phyloP scores from a whole-genome alignment of 2,888 invertebrate genomes.

The Meteorus cinctellus region DNA sequence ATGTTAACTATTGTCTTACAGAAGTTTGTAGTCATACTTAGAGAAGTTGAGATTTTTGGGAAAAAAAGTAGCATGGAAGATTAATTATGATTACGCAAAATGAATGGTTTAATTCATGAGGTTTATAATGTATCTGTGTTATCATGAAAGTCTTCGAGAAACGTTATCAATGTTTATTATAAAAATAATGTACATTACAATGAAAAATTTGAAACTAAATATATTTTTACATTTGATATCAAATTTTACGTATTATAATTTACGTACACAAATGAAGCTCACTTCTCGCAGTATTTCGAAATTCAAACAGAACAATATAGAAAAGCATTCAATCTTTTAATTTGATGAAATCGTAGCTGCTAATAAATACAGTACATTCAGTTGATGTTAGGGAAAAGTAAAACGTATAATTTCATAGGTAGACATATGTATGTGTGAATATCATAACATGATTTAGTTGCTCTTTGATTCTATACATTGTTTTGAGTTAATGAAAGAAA shows the following conservation, averaged over 20 bases:
- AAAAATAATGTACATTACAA: slow-evolving; percentile 47
- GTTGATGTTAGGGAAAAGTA: too few relatives aligned
- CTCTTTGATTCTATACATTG: neutral
- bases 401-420: neutral
- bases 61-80: too few relatives aligned
- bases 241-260: neutral
- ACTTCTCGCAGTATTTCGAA: slow-evolving; percentile 6
- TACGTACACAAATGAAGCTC: slow-evolving; percentile 36
- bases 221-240: slow-evolving; percentile 2
- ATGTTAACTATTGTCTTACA: too few relatives aligned
- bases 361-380: too few relatives aligned
- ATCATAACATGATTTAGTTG: neutral
- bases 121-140: too few relatives aligned
- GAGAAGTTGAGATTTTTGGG: too few relatives aligned
- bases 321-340: neutral
- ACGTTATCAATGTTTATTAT: slow-evolving; percentile 40
- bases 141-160: neutral
- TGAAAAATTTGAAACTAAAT: slow-evolving; percentile 38
- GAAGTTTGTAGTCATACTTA: too few relatives aligned
- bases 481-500: neutral
- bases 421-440: neutral
- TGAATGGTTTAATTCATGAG: too few relatives aligned
- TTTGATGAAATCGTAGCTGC: neutral
- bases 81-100: too few relatives aligned
- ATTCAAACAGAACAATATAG: neutral